Percentiles rank a stretch among this genome's conserved stretches.
These are phyloP conservation scores for Myrmecophaga tridactyla DNA, from an alignment of 2,113 vertebrate genomes.

Conservation along the genomic window DNA sequence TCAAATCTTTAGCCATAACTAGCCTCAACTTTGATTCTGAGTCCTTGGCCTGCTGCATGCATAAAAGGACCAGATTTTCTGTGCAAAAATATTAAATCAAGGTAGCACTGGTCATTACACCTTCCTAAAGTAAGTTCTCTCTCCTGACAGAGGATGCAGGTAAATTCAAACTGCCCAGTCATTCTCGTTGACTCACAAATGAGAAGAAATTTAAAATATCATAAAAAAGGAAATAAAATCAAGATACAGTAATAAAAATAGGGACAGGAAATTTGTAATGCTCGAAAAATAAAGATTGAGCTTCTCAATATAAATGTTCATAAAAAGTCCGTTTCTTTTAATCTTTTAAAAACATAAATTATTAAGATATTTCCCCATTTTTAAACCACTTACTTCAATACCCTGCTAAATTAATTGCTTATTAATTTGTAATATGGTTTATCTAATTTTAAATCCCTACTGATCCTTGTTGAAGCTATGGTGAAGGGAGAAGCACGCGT, in stretches of 20 bases:
- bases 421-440: background rate
- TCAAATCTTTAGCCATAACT: constrained; percentile 15
- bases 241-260: background rate
- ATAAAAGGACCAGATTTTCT: background rate
- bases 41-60: background rate
- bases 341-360: constrained; percentile 31
- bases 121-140: background rate
- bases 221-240: background rate
- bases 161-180: background rate
- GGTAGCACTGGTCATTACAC: background rate
- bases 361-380: background rate
- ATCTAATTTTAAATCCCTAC: background rate
- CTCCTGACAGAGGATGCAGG: background rate
- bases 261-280: background rate
- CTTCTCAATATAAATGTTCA: background rate
- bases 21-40: background rate
- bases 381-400: constrained; percentile 5
- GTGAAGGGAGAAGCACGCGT: background rate
- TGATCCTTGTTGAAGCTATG: background rate
- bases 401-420: background rate
- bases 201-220: background rate
- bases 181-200: background rate
- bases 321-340: constrained; percentile 8
- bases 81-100: background rate
- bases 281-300: background rate